Percentiles rank a stretch among this genome's conserved stretches.
phyloP scores from a whole-genome alignment of 2,888 invertebrate species.

The Thymelicus lineola region DNA sequence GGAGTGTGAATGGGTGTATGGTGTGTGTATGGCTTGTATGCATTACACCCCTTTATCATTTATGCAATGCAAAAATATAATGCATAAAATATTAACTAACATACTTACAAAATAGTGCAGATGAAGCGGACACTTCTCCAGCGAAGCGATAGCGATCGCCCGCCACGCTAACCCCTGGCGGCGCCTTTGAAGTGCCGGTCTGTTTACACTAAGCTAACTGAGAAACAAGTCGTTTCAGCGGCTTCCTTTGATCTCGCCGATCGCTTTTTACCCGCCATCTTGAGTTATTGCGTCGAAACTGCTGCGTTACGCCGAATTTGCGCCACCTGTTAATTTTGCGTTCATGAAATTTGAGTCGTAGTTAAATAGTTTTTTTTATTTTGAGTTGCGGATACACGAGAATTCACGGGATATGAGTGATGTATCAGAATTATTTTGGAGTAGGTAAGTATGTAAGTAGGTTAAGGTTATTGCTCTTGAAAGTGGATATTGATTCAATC shows the following conservation, averaged over 20 bases:
- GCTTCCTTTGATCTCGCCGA: constrained; percentile 76
- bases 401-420: too few relatives aligned
- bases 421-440: too few relatives aligned
- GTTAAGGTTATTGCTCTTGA: too few relatives aligned
- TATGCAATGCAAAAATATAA: too few relatives aligned
- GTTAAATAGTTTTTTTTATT: constrained; percentile 4
- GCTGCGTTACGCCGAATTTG: constrained; percentile 64
- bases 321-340: constrained; percentile 42
- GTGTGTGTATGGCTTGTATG: too few relatives aligned
- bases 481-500: too few relatives aligned
- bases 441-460: too few relatives aligned
- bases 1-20: too few relatives aligned
- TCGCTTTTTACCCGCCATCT: constrained; percentile 64
- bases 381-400: too few relatives aligned
- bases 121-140: neutral
- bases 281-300: constrained; percentile 60
- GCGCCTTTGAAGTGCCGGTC: constrained; percentile 77
- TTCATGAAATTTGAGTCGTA: constrained; percentile 12
- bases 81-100: too few relatives aligned
- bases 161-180: constrained; percentile 49
- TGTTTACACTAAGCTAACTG: constrained; percentile 83
- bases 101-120: too few relatives aligned
- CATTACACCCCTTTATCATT: too few relatives aligned
- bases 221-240: constrained; percentile 80
- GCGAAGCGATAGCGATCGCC: constrained; percentile 5